phyloP scores from a whole-genome alignment of 2,113 vertebrate species.

The Leptobrachium ailaonicum region DNA sequence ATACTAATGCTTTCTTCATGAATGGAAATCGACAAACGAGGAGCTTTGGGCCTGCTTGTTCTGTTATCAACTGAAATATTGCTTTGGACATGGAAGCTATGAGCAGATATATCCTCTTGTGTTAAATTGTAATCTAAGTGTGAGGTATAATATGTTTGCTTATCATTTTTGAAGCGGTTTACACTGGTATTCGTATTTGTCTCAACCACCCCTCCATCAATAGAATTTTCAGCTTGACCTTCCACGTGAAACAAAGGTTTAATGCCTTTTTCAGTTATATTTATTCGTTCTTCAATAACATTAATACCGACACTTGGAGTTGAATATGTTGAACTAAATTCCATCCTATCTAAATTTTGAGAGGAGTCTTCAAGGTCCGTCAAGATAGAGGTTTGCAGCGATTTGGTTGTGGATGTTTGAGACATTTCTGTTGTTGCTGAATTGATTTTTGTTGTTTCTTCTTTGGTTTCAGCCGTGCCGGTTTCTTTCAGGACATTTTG shows the following conservation, averaged over 20 bases:
- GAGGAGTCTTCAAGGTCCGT: too few species aligned
- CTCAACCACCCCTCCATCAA: too few species aligned
- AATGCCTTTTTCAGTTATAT: not conserved
- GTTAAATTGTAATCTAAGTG: not conserved
- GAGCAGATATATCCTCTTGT: not conserved
- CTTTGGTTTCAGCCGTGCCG: too few species aligned
- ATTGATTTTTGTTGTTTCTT: too few species aligned
- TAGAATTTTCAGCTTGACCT: not conserved
- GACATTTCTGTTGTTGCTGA: too few species aligned
- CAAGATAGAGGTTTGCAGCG: too few species aligned
- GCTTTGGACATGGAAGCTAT: not conserved
- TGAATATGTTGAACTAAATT: not conserved
- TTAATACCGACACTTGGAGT: not conserved
- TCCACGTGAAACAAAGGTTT: not conserved
- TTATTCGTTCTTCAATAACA: constrained; percentile 6
- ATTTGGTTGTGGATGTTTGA: too few species aligned
- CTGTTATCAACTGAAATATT: not conserved
- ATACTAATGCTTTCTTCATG: constrained; percentile 10
- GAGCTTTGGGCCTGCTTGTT: not conserved
- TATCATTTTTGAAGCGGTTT: too few species aligned
- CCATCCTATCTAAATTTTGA: too few species aligned
- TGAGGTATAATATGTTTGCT: not conserved
- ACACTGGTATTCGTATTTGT: too few species aligned
- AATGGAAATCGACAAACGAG: not conserved
- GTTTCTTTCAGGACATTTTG: too few species aligned